A percentile compares a stretch with the other conserved stretches of the same genome.
phyloP scores from a whole-genome alignment of 2,888 invertebrate genomes.

The Augiades crinisus region DNA sequence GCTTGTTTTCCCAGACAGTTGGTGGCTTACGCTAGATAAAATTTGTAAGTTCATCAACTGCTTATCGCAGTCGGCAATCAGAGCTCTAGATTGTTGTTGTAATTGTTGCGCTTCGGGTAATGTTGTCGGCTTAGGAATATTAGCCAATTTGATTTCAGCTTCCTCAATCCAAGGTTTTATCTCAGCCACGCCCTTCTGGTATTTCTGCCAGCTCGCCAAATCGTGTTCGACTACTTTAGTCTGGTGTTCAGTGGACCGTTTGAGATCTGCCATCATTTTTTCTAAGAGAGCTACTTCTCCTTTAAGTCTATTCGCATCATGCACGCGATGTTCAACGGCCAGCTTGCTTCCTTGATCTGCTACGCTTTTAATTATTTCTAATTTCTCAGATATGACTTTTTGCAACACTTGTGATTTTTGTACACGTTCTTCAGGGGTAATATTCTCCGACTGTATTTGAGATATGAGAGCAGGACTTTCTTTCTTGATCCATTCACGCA shows the following conservation, averaged over 20 bases:
- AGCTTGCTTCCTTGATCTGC: constrained; percentile 89
- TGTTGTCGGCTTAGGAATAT: constrained; percentile 87
- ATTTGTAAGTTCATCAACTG: constrained; percentile 88
- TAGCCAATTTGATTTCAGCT: constrained; percentile 90
- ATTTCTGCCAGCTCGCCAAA: constrained; percentile 91
- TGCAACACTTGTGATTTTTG: constrained; percentile 88
- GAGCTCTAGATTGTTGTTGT: constrained; percentile 85
- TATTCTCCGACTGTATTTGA: constrained; percentile 87
- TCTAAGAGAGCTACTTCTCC: constrained; percentile 88
- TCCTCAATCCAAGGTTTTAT: constrained; percentile 94
- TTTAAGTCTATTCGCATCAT: constrained; percentile 87
- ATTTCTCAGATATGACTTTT: constrained; percentile 88
- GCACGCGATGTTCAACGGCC: constrained; percentile 84
- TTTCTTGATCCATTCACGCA: constrained; percentile 91
- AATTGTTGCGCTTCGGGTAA: constrained; percentile 91
- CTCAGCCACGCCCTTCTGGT: constrained; percentile 89
- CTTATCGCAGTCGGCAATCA: constrained; percentile 89
- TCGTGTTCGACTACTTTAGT: constrained; percentile 89
- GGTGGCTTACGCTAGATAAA: constrained; percentile 87
- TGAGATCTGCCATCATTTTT: constrained; percentile 88
- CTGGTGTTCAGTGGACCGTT: constrained; percentile 88
- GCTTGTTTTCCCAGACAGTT: constrained; percentile 87
- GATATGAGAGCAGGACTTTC: constrained; percentile 88
- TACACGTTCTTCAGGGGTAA: constrained; percentile 92
- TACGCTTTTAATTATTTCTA: constrained; percentile 86